Percentiles rank a stretch among this genome's conserved stretches.
phyloP scores from a whole-genome alignment of 2,797 vertebrate species.

The Myoxocephalus aenaeus region DNA sequence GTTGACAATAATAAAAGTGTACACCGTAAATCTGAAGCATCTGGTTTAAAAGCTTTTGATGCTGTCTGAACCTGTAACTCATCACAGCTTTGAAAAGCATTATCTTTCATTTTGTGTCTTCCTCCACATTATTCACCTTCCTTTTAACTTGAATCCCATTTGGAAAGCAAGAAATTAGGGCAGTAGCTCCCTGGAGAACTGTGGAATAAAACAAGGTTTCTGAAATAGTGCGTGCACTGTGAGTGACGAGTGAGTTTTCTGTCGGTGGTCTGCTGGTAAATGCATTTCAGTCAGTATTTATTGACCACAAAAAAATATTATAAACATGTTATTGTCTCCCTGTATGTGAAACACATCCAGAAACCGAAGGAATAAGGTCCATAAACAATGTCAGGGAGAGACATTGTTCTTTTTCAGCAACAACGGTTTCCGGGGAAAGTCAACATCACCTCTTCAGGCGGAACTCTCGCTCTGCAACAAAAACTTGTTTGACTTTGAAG shows the following conservation, averaged over 20 bases:
- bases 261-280: slow-evolving; percentile 57
- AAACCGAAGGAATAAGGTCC: slow-evolving; percentile 26
- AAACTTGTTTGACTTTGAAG: slow-evolving; percentile 1
- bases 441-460: slow-evolving; percentile 16
- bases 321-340: slow-evolving; percentile 50
- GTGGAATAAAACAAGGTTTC: slow-evolving; percentile 75
- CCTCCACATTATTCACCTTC: slow-evolving; percentile 74
- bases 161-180: slow-evolving; percentile 76
- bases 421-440: slow-evolving; percentile 16
- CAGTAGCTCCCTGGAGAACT: slow-evolving; percentile 69
- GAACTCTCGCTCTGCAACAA: background rate
- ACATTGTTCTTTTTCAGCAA: slow-evolving; percentile 30
- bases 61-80: slow-evolving; percentile 63
- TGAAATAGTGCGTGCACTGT: slow-evolving; percentile 59
- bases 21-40: slow-evolving; percentile 34
- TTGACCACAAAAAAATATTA: slow-evolving; percentile 43
- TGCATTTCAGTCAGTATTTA: slow-evolving; percentile 62
- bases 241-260: slow-evolving; percentile 60
- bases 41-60: slow-evolving; percentile 34
- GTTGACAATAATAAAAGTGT: slow-evolving; percentile 16
- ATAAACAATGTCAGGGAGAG: slow-evolving; percentile 11
- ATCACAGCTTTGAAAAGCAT: slow-evolving; percentile 60
- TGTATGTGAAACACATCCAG: slow-evolving; percentile 39
- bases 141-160: slow-evolving; percentile 76
- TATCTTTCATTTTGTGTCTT: slow-evolving; percentile 68